These are phyloP conservation scores for Formica aserva DNA, from an alignment of 2,888 invertebrate species.

Conservation along the genomic window DNA sequence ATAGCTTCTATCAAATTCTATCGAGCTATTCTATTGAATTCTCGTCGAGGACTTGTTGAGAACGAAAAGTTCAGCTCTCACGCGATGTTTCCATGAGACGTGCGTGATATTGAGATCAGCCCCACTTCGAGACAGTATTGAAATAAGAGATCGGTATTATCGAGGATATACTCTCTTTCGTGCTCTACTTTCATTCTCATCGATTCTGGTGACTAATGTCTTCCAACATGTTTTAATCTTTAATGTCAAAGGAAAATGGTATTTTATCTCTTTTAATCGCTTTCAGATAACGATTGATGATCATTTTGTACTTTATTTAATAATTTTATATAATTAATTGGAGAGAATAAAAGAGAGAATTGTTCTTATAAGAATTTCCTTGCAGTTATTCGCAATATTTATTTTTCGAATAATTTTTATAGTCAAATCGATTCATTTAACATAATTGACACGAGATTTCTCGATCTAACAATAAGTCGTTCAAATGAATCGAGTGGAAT, in stretches of 20 bases:
- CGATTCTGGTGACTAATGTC: background rate
- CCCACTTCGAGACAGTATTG: background rate
- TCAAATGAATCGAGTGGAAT: background rate
- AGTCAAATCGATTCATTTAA: background rate
- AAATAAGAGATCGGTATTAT: conserved; percentile 9
- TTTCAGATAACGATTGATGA: background rate
- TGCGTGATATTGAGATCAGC: conserved; percentile 3
- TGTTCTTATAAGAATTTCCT: background rate
- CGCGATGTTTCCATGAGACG: conserved; percentile 18
- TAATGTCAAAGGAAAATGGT: background rate
- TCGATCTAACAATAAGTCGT: background rate
- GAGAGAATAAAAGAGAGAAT: background rate
- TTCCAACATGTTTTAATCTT: background rate
- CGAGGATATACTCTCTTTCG: background rate
- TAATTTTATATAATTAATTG: background rate
- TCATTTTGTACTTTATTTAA: background rate
- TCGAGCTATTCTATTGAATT: conserved; percentile 55
- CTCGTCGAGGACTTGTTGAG: conserved; percentile 51
- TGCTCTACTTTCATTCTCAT: background rate
- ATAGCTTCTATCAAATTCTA: conserved; percentile 51
- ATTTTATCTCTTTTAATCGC: background rate
- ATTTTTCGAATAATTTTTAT: background rate
- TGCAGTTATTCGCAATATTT: background rate
- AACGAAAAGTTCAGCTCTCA: background rate
- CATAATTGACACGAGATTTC: background rate